Base-by-base conservation (phyloP, 2,888 invertebrate species). In the Steromphala cineraria region DNA sequence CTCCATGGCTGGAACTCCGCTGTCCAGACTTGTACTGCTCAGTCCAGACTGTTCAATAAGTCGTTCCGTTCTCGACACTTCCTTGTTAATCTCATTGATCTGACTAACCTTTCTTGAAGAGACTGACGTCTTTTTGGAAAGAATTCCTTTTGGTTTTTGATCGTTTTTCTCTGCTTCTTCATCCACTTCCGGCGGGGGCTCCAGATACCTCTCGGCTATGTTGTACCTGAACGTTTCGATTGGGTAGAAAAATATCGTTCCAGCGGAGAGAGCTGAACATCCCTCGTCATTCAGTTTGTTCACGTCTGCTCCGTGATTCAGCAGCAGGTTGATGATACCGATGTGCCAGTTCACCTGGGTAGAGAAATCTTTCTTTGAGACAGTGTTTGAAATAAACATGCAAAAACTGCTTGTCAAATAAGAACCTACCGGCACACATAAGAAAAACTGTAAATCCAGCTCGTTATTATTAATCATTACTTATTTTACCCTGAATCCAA, bases 221-320 rank as follows among this genome's bases (percentile, higher is more conserved):
- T 92, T 92, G 83, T 87, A 89, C 24, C 84, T 84, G 80, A 92
- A 92, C 21, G 87, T 87, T 19, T 92, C 90, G n/a, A 87, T 84
- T 5, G 93, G 92, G 81, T 93, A 93, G 82, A 89, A 93, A 82
- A 90, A 91, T 21, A 93, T 89, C 79, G 90, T 89, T 7, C 92
- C 92, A 15, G 93, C 91, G 2, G 92, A 88, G n/a, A 93, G 85
- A 0, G 92, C 90, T 7, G 93, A 93, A 56, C 92, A 89, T 4
- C 93, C 92, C 81, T 92, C 91, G 83, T 93, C 92, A 80, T 89
- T 92, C 19, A 93, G 85, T 81, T 92, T 90, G 85, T 93, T 93
- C 8, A 93, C 91, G 82, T 93, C 89, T 1, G 93, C 93, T 62
- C 93, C 93, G 76, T 91, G 89, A 82, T 93, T 93, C 10, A 93